A percentile compares a stretch with the other conserved stretches of the same genome.
These are phyloP conservation scores for Homalodisca vitripennis DNA, from an alignment of 1,140 invertebrate species.

Conservation along the genomic window DNA sequence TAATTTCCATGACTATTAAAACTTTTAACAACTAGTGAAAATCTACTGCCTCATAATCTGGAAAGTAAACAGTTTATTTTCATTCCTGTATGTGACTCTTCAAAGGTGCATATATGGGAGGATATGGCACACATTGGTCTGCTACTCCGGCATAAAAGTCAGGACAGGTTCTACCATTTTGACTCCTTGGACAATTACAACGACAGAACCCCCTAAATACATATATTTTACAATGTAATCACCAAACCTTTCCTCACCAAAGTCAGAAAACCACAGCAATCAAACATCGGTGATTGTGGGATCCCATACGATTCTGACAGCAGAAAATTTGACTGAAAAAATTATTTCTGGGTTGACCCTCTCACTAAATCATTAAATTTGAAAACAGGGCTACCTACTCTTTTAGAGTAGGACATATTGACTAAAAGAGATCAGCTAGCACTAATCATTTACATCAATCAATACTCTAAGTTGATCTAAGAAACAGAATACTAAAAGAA, in stretches of 20 bases:
- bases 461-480: not conserved
- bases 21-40: not conserved
- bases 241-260: not conserved
- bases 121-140: slow-evolving; percentile 8
- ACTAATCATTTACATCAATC: not conserved
- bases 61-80: slow-evolving; percentile 8
- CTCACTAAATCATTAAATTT: not conserved
- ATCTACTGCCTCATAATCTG: not conserved
- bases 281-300: not conserved
- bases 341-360: not conserved
- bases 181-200: not conserved
- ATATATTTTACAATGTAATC: not conserved
- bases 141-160: not conserved
- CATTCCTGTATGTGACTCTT: slow-evolving; percentile 11
- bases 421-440: not conserved
- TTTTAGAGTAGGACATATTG: not conserved
- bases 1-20: not conserved
- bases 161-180: not conserved
- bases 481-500: too few relatives aligned
- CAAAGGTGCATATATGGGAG: not conserved
- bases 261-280: not conserved
- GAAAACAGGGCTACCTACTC: not conserved
- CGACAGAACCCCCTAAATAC: not conserved
- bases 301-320: slow-evolving; percentile 4
- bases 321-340: not conserved